Percentiles rank a stretch among this genome's conserved stretches.
Conservation (phyloP, 2,797 vertebrate genomes). For the Enteromius mattozi region DNA sequence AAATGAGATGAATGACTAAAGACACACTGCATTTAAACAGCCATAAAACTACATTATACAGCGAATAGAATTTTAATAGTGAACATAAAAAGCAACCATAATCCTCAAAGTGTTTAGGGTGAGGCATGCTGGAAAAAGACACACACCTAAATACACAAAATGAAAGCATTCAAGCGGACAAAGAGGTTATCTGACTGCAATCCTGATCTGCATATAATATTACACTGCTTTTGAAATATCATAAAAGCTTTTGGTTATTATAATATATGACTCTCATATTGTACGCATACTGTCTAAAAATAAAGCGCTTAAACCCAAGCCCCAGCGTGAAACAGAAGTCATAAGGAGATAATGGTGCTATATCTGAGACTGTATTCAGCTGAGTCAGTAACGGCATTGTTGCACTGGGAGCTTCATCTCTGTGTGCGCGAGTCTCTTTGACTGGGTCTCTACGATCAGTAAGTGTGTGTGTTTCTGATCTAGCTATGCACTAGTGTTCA, state of each 20-base stretch:
- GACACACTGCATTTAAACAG: background rate
- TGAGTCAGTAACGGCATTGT: slow-evolving; percentile 44
- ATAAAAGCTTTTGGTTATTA: background rate
- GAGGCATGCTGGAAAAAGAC: slow-evolving; percentile 5
- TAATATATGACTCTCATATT: slow-evolving; percentile 1
- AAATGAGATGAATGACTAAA: slow-evolving; percentile 9
- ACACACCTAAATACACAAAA: slow-evolving; percentile 28
- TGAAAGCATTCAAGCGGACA: slow-evolving; percentile 1
- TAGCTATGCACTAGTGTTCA: slow-evolving; percentile 46
- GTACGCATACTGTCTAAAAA: background rate
- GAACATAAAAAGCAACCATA: slow-evolving; percentile 4
- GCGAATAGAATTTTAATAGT: background rate
- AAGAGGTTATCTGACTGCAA: slow-evolving; percentile 4
- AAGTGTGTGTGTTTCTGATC: slow-evolving; percentile 62
- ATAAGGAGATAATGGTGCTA: slow-evolving; percentile 34
- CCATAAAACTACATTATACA: slow-evolving; percentile 8
- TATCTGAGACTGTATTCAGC: slow-evolving; percentile 14
- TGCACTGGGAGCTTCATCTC: background rate
- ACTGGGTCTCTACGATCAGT: slow-evolving; percentile 71
- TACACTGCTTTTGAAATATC: background rate
- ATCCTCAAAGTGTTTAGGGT: background rate
- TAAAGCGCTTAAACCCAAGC: slow-evolving; percentile 9
- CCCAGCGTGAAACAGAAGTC: slow-evolving; percentile 16
- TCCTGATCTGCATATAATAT: slow-evolving; percentile 11
- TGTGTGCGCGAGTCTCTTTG: slow-evolving; percentile 69